Evolutionary conservation across 2,888 invertebrate species (phyloP), one percentile per base, ranked within the genome.

Genomic region (Melangyna quadrimaculata): DNA sequence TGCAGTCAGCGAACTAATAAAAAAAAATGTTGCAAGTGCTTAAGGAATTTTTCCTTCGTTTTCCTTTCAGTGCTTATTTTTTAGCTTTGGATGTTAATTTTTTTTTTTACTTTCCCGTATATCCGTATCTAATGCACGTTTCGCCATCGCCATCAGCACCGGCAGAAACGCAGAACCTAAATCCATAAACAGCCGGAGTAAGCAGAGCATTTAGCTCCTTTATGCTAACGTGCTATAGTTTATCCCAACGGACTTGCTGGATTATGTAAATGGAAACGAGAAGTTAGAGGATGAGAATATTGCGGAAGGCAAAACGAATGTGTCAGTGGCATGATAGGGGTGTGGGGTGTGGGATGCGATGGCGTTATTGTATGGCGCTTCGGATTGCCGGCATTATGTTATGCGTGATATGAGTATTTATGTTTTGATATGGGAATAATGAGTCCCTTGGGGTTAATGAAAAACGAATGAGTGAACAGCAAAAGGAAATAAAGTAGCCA

Each of bases 1-100:
- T 86, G 86, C 77, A 86, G 86, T 86, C 86, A 81, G 86, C 81
- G 81, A 86, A 86, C 80, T 81, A 77, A 77, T 86, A 80, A 67
- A 51, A 80, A 67, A 51, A 43, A 81, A 86, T 73, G 86, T 63
- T 78, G 81, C 81, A 86, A 86, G 72, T 78, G 81, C 77, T 51
- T 37, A 29, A 73, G 45, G 35, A 48, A 70, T 73, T 53, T 55
- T 35, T n/a, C 19, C 70, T 29, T 53, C 32, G 32, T 35, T 40
- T 43, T 22, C n/a, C 24, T 71, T 45, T 51, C 51, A 27, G 48
- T 43, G 61, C 61, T 70, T 40, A 70, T 53, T 70, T 53, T 70
- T 53, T 29, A 37, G 48, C 19, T 14, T 48, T 48, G 19, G 61
- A 9, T 43, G 45, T 43, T 43, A 17, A 43, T 51, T 45, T 55